Conservation (phyloP, 2,888 invertebrate species). For the Tipula helvola region DNA sequence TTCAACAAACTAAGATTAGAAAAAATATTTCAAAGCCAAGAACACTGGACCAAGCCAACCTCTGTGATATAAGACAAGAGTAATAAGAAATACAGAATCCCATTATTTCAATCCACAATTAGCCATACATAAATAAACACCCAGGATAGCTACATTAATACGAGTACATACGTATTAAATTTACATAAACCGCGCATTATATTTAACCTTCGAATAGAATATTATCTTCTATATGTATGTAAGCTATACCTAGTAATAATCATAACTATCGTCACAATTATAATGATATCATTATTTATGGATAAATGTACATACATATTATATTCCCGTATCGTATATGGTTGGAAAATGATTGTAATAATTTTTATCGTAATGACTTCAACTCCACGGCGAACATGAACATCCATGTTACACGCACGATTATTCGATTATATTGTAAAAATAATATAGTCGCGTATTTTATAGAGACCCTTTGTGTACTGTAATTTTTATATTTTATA, state of each 20-base stretch:
- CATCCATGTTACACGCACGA: not conserved
- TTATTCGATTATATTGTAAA: not conserved
- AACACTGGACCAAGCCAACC: too few species aligned
- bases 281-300: slow-evolving; percentile 1
- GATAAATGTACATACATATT: not conserved
- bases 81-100: too few species aligned
- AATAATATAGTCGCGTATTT: not conserved
- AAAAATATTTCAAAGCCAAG: too few species aligned
- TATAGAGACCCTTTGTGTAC: not conserved
- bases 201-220: not conserved
- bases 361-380: not conserved
- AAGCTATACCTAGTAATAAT: not conserved
- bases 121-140: not conserved
- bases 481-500: not conserved
- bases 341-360: not conserved
- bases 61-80: too few species aligned
- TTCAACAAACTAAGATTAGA: too few species aligned
- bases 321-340: not conserved
- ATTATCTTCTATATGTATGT: not conserved
- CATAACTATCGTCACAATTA: not conserved
- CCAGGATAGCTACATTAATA: not conserved
- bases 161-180: not conserved
- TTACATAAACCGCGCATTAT: not conserved
- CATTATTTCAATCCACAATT: too few species aligned
- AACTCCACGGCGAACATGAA: not conserved